A percentile compares a stretch with the other conserved stretches of the same genome.
phyloP scores from a whole-genome alignment of 2,888 invertebrate species.

The Herminia tarsipennalis region DNA sequence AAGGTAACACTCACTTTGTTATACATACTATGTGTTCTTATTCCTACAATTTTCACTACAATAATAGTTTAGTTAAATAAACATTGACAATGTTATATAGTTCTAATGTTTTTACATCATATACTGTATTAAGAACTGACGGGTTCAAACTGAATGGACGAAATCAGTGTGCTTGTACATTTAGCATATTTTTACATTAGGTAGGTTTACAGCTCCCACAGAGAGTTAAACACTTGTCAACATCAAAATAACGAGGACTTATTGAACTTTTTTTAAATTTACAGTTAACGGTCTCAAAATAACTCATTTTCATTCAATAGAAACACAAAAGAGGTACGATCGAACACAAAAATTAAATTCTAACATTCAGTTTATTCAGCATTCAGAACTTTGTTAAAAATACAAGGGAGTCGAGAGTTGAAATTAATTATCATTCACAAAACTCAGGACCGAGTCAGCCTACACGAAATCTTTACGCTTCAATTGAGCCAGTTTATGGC shows the following conservation, averaged over 20 bases:
- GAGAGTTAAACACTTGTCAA: too few relatives aligned
- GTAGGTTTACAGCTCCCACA: too few relatives aligned
- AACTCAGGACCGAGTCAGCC: constrained; percentile 70
- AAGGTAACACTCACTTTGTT: constrained; percentile 50
- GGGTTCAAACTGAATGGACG: too few relatives aligned
- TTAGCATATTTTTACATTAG: too few relatives aligned
- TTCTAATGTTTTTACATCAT: not conserved
- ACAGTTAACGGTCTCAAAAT: too few relatives aligned
- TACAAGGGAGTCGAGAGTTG: constrained; percentile 60
- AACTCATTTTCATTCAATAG: constrained; percentile 18
- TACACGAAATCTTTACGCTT: constrained; percentile 82
- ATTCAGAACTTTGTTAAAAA: constrained; percentile 60
- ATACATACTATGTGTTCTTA: constrained; percentile 39
- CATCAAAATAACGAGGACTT: too few relatives aligned
- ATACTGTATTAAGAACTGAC: too few relatives aligned
- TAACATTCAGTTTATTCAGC: constrained; percentile 46
- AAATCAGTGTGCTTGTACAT: too few relatives aligned
- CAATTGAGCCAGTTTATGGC: constrained; percentile 83
- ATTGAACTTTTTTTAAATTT: too few relatives aligned
- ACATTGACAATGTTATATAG: too few relatives aligned
- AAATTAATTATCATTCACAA: constrained; percentile 78
- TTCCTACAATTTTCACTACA: not conserved
- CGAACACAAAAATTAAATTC: constrained; percentile 29
- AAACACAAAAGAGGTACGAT: constrained; percentile 17
- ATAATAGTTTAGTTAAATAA: too few relatives aligned